Conservation (phyloP, 2,113 vertebrate species). For the Azemiops feae region DNA sequence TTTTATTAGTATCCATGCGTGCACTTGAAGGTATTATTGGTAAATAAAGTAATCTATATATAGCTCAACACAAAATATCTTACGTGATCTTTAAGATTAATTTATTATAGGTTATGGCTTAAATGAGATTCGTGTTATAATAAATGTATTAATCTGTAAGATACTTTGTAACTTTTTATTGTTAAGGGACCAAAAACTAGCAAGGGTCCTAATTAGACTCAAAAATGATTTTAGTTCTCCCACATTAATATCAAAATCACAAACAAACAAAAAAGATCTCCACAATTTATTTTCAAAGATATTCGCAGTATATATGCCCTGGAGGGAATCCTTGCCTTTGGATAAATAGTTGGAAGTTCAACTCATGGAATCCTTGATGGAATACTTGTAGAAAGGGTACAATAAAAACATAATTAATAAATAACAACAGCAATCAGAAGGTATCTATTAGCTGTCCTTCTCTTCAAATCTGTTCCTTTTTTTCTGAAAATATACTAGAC, state of each 20-base stretch:
- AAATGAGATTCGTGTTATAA: neutral
- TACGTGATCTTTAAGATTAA: neutral
- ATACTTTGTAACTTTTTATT: neutral
- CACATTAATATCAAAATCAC: neutral
- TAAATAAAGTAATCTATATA: constrained; percentile 12
- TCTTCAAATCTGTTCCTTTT: neutral
- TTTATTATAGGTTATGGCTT: neutral
- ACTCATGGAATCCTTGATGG: neutral
- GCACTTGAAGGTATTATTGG: constrained; percentile 5
- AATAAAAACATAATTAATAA: neutral
- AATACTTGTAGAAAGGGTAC: neutral
- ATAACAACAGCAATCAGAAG: neutral
- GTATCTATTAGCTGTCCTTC: neutral
- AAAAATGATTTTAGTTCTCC: neutral
- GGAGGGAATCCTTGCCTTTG: neutral
- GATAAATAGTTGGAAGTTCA: neutral
- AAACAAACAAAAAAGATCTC: neutral
- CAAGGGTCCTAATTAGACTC: neutral
- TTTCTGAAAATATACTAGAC: neutral
- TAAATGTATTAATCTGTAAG: neutral
- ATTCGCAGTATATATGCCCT: neutral
- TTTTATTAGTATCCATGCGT: neutral
- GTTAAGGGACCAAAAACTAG: no score
- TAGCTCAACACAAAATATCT: neutral
- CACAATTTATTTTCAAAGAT: neutral